Evolutionary conservation across 1,140 invertebrate genomes (phyloP), one percentile per base, ranked within the genome.

Genomic region (Magallana gigas): DNA sequence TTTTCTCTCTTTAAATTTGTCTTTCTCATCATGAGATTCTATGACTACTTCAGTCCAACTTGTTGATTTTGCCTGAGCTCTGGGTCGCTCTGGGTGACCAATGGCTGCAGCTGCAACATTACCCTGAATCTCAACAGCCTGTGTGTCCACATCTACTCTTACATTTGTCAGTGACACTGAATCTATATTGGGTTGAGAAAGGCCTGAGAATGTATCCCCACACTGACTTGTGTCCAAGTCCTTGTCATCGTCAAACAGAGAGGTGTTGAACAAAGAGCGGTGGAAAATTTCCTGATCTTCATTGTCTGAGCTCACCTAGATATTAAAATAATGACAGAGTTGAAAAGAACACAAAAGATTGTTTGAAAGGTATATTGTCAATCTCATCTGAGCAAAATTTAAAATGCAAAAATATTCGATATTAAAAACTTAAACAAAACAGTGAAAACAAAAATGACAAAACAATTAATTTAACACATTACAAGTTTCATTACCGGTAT

Each of bases 261-360:
- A 58, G 0, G 88, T 64, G 11, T 90, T 90, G 56, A 91, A 89
- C 12, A 91, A 68, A 62, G 86, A 85, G 56, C 92, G 88, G 29
- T 93, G 92, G 71, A 93, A 93, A 80, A 93, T 92, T 1, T 89
- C 85, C n/a, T 92, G 91, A 71, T 93, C 93, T 18, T 93, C 93
- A 84, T 87, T 89, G 62, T 93, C 92, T 18, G 92, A 93, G 48
- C 91, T 91, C 11, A 92, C 85, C 92, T 93, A 84, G 23, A 81
- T 86, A 57, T 8, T 16, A 60, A 86, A 58, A 84, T 48, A 48
- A 48, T 48, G 36, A 23, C 23, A 23, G 23, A 48, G 36, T 48
- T 48, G 36, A 48, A 48, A 48, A 48, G 36, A 48, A 48, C 3
- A 48, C 36, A 48, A 48, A 48, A 48, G 0, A 48, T 48, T 48